Percentiles rank a stretch among this genome's conserved stretches.
phyloP scores from a whole-genome alignment of 2,888 invertebrate genomes.

The Hyposoter dolosus region DNA sequence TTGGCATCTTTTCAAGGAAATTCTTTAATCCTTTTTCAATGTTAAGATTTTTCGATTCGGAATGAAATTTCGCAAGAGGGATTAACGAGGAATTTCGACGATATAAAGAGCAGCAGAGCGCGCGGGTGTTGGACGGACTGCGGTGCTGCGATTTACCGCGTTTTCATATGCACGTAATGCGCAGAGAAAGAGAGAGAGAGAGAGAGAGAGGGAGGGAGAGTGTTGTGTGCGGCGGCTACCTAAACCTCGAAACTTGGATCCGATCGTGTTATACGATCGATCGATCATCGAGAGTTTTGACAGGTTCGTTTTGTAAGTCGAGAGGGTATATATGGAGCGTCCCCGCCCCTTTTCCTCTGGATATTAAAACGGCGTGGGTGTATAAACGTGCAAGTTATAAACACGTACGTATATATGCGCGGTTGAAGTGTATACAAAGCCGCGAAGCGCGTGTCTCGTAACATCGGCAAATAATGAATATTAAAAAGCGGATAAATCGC shows the following conservation, averaged over 20 bases:
- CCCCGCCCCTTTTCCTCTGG: constrained; percentile 2
- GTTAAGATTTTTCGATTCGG: background rate
- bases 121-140: constrained; percentile 8
- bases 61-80: too few relatives aligned
- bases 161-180: constrained; percentile 71
- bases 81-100: background rate
- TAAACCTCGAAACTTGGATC: constrained; percentile 75
- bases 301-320: constrained; percentile 79
- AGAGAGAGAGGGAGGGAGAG: constrained; percentile 9
- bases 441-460: constrained; percentile 39
- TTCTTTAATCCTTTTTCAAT: background rate
- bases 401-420: constrained; percentile 2
- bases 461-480: constrained; percentile 57
- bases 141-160: constrained; percentile 74
- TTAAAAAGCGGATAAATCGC: constrained; percentile 45
- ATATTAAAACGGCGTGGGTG: constrained; percentile 58
- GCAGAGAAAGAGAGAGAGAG: constrained; percentile 41
- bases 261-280: constrained; percentile 77
- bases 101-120: constrained; percentile 18
- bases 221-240: constrained; percentile 64
- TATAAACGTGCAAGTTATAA: constrained; percentile 31
- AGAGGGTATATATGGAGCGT: constrained; percentile 50
- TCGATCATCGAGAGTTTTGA: constrained; percentile 82
- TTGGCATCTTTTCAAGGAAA: too few relatives aligned
- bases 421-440: constrained; percentile 9